Base-by-base conservation (phyloP, 2,797 vertebrate genomes). In the Cynodonichthys magdalenae region DNA sequence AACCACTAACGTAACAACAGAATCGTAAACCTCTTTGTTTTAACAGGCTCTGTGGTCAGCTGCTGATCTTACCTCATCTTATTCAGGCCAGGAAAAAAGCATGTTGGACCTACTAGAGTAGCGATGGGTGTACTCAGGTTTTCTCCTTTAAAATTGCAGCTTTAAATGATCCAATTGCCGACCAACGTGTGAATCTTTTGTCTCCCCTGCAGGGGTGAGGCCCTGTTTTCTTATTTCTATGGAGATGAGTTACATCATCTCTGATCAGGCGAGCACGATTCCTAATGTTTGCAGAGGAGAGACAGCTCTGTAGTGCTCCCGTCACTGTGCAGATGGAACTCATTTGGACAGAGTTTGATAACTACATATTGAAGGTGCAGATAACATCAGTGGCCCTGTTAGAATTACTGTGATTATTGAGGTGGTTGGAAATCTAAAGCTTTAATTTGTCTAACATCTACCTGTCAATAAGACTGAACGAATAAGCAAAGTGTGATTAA, bases 221-320 rank as follows among this genome's bases (percentile, higher is more conserved):
- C 80, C 81, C 59, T 69, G 57, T 42, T 51, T 57, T 60, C 84
- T 82, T 82, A 93, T 92, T 90, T 89, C 87, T 90, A 90, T 91
- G 89, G 90, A 90, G 90, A 92, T 90, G 81, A 87, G 84, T 66
- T 70, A 74, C 77, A 66, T 83, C 69, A 64, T 83, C 68, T 82
- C 58, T 69, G 62, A 81, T 88, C 67, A 75, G 64, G 75, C 68
- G 81, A 77, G 86, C 69, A 59, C 74, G 67, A 72, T 82, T 79
- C 74, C 53, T 80, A 81, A 83, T 74, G 24, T 41, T 62, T 71
- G 80, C 79, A 66, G 69, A 71, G 59, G 27, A 39, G 46, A 75
- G 63, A 71, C 73, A 50, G 62, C 50, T 48, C 42, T 75, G 68
- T 56, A 53, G 57, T 28, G 56, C 69, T 59, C 50, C 53, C 48